Conservation (phyloP, 2,113 vertebrate species). For the Bos javanicus region DNA sequence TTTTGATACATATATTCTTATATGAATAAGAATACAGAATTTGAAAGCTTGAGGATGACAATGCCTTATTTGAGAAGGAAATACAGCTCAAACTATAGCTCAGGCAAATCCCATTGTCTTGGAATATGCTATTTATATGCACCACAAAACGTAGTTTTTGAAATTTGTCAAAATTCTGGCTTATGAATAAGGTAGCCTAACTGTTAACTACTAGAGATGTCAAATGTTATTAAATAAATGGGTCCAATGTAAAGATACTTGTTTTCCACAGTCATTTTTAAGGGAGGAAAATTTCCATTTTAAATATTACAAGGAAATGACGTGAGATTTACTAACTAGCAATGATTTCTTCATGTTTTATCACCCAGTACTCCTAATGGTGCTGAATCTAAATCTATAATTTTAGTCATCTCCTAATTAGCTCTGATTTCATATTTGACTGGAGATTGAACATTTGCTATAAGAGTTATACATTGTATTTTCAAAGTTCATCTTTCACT, state of each 20-base stretch:
- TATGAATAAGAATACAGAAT: neutral
- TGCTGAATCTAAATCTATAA: neutral
- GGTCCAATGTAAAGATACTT: neutral
- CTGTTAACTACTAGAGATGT: neutral
- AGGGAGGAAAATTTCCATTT: neutral
- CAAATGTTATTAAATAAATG: neutral
- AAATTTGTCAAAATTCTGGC: neutral
- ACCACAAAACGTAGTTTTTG: conserved; percentile 2
- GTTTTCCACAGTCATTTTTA: neutral
- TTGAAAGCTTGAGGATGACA: neutral
- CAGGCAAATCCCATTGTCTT: neutral
- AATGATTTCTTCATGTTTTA: neutral
- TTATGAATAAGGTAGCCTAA: neutral
- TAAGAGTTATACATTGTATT: neutral
- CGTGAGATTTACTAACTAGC: neutral
- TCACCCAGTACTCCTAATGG: neutral
- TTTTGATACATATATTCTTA: neutral
- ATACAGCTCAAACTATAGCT: neutral
- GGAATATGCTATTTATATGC: neutral
- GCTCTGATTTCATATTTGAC: neutral
- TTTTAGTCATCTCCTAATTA: neutral
- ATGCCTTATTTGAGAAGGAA: neutral
- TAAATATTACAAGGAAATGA: neutral
- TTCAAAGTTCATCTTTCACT: neutral
- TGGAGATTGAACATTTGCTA: conserved; percentile 12